A percentile compares a stretch with the other conserved stretches of the same genome.
Evolutionary conservation across 2,888 invertebrate species (phyloP).

Genomic region (Lacanobia oleracea): DNA sequence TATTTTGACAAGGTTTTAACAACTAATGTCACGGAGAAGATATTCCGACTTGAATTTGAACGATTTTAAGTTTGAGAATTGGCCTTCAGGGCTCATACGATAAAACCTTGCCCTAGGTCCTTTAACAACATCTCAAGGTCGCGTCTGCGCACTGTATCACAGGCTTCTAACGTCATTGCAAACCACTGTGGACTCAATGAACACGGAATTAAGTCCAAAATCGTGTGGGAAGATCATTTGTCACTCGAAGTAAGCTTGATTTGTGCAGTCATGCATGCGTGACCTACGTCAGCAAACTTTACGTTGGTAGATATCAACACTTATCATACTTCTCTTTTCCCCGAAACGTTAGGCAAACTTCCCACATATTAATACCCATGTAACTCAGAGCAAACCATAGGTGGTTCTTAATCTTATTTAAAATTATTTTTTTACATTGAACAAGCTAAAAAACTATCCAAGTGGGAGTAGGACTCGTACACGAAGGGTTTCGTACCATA

Average conservation of each 20-base stretch:
- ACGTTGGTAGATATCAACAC: background rate
- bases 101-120: constrained; percentile 8
- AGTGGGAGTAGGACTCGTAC: too few species aligned
- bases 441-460: too few species aligned
- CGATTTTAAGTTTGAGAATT: background rate
- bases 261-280: background rate
- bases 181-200: background rate
- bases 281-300: constrained; percentile 9
- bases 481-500: too few species aligned
- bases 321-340: background rate
- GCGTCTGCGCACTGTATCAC: constrained; percentile 26
- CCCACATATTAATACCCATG: background rate
- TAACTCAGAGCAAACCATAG: too few species aligned
- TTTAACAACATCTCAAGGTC: constrained; percentile 27
- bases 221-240: background rate
- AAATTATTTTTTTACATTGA: too few species aligned
- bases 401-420: too few species aligned
- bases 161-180: background rate
- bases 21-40: background rate
- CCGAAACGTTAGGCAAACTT: background rate
- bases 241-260: background rate
- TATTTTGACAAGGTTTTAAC: background rate
- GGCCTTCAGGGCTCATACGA: background rate
- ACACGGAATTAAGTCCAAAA: background rate
- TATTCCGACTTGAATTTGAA: background rate